Conservation (phyloP, 2,113 vertebrate species). For the Glaucomys volans region DNA sequence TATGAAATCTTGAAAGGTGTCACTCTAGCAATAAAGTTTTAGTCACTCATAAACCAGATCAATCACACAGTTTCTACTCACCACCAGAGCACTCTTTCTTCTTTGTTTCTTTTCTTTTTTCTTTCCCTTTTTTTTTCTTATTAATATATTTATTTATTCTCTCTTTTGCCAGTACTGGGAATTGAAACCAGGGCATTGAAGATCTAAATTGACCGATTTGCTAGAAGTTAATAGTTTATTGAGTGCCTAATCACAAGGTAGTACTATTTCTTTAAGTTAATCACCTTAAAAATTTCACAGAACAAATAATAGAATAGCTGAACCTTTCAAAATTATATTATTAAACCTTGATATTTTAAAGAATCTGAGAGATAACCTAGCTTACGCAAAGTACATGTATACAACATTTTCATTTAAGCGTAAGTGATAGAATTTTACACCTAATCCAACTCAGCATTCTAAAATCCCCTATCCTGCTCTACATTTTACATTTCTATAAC, state of each 20-base stretch:
- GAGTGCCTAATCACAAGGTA: neutral
- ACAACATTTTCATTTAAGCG: neutral
- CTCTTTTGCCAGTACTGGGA: neutral
- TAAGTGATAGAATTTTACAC: neutral
- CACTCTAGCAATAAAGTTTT: neutral
- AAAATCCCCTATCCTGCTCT: neutral
- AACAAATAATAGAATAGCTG: neutral
- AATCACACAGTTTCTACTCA: conserved; percentile 14
- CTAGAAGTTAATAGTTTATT: neutral
- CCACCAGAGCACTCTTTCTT: neutral
- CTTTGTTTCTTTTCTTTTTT: neutral
- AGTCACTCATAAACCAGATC: neutral
- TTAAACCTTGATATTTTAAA: neutral
- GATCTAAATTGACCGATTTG: neutral
- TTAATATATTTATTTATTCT: no score
- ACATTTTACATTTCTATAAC: neutral
- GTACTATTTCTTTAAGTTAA: conserved; percentile 23
- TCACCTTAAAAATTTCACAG: neutral
- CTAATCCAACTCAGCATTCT: neutral
- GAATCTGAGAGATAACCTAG: neutral
- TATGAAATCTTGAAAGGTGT: neutral
- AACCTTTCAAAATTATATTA: neutral
- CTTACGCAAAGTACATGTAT: neutral
- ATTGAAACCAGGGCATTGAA: neutral
- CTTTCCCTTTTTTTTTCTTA: neutral